Evolutionary conservation across 2,797 vertebrate genomes (phyloP).

Genomic region (Spinibarbus caldwelli): DNA sequence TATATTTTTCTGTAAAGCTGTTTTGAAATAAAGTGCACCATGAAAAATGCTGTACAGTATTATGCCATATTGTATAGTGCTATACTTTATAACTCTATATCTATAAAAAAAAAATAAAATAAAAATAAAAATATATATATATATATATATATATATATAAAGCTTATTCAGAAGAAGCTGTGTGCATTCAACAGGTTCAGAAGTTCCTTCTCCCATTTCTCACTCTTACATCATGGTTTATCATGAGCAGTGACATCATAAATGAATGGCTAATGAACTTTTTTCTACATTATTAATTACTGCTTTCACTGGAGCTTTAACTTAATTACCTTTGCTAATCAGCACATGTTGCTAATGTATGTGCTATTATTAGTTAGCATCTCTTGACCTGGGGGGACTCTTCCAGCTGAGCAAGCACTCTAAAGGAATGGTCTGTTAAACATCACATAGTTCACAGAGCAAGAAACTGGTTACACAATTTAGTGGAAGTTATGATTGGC

Average conservation of each 20-base stretch:
- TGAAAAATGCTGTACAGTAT: neutral
- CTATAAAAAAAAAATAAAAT: too few species aligned
- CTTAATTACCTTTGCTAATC: conserved; percentile 29
- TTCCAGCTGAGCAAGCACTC: conserved; percentile 25
- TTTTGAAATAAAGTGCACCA: too few species aligned
- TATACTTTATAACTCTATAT: neutral
- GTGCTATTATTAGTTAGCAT: conserved; percentile 14
- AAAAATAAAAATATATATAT: neutral
- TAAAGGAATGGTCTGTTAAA: conserved; percentile 31
- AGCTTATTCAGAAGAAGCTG: conserved; percentile 13
- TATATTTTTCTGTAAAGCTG: neutral
- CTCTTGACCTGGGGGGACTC: neutral
- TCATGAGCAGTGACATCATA: neutral
- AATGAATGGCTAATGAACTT: neutral
- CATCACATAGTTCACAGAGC: conserved; percentile 1
- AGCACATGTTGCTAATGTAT: neutral
- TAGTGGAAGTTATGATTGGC: conserved; percentile 12
- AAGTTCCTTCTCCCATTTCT: neutral
- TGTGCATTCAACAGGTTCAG: conserved; percentile 12
- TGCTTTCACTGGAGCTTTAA: neutral
- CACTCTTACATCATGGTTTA: neutral
- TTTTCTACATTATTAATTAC: conserved; percentile 16
- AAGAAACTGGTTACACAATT: conserved; percentile 12
- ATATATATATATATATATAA: neutral
- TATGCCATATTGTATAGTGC: neutral